A percentile compares a stretch with the other conserved stretches of the same genome.
These are phyloP conservation scores for Paelopatides confundens DNA, from an alignment of 53 echinoderm and acorn worm species.

Conservation along the genomic window DNA sequence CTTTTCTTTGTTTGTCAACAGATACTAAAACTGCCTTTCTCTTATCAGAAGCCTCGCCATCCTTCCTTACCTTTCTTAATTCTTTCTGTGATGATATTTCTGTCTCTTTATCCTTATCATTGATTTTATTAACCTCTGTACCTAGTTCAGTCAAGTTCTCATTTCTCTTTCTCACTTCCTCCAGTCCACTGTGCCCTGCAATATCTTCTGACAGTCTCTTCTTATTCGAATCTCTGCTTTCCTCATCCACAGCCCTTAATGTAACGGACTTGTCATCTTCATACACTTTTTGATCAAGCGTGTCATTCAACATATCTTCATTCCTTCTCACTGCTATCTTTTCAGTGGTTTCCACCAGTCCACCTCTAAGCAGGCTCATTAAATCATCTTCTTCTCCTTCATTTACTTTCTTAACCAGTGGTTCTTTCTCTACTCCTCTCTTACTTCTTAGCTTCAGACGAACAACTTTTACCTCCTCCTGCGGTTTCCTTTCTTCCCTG, in stretches of 20 bases:
- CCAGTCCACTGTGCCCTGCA: background rate
- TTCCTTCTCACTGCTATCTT: background rate
- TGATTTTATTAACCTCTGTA: no score
- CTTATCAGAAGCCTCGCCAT: background rate
- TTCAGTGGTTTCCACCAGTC: background rate
- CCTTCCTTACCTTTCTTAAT: no score
- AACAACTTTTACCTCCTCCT: constrained; percentile 16
- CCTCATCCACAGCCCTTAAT: background rate
- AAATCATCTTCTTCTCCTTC: constrained; percentile 5
- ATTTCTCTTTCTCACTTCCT: no score
- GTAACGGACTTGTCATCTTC: background rate
- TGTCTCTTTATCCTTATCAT: no score
- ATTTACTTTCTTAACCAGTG: background rate
- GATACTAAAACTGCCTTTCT: background rate
- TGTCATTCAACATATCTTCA: constrained; percentile 1
- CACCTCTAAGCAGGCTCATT: constrained; percentile 54
- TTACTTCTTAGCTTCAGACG: constrained; percentile 14
- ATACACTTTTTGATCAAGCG: background rate
- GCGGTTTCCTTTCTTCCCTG: background rate
- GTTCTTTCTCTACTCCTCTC: background rate
- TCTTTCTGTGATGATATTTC: no score
- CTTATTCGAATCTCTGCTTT: background rate
- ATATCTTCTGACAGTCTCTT: background rate
- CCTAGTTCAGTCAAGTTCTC: no score
- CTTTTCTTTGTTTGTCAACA: background rate